phyloP scores from a whole-genome alignment of 2,113 vertebrate genomes.

The Corapipo altera region DNA sequence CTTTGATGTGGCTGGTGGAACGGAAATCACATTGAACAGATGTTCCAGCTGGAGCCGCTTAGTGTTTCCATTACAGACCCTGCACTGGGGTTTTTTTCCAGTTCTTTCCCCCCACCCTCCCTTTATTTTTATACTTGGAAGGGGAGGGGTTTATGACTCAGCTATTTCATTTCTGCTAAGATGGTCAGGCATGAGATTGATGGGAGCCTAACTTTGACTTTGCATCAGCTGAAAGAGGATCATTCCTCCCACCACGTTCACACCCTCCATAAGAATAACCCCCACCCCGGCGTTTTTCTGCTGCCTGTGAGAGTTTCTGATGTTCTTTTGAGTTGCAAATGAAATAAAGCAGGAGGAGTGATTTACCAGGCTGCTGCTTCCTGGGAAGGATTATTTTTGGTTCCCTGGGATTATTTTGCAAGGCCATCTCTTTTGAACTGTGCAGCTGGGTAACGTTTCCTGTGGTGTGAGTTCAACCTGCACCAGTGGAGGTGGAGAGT shows the following conservation, averaged over 20 bases:
- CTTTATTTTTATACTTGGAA: background rate
- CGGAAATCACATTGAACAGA: conserved; percentile 71
- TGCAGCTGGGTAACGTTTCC: background rate
- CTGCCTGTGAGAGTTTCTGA: background rate
- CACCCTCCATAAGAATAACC: background rate
- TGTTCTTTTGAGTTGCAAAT: background rate
- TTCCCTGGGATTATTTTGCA: background rate
- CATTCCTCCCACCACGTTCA: background rate
- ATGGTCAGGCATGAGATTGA: conserved; percentile 1
- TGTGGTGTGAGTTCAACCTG: background rate
- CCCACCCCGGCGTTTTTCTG: background rate
- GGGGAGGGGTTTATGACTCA: conserved; percentile 55
- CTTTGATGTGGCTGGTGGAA: conserved; percentile 75
- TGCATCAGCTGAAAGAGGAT: background rate
- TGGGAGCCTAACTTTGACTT: background rate
- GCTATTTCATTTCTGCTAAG: conserved; percentile 50
- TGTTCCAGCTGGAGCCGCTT: conserved; percentile 73
- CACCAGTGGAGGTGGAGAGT: background rate
- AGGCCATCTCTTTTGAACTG: background rate
- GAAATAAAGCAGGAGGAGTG: background rate
- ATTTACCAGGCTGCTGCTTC: background rate
- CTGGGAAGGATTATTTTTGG: background rate
- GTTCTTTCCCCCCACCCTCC: no score
- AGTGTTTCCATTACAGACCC: conserved; percentile 57
- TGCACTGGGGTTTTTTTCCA: background rate